These are phyloP conservation scores for Neoarius graeffei DNA, from an alignment of 2,113 vertebrate genomes.

Conservation along the genomic window DNA sequence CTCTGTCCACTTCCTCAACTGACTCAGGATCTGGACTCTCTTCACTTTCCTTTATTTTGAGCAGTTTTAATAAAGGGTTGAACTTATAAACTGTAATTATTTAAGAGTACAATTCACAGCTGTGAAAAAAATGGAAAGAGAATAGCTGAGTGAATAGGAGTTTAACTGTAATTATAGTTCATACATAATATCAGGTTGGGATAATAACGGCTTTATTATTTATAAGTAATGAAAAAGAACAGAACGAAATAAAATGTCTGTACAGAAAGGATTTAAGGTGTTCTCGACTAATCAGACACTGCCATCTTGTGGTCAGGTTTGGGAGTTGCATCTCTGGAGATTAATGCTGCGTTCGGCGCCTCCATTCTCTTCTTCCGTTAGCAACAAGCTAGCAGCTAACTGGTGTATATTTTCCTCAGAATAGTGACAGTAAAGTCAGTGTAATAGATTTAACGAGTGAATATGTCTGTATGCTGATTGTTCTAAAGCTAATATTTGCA, in stretches of 20 bases:
- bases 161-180: not conserved
- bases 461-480: not conserved
- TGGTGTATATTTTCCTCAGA: not conserved
- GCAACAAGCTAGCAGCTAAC: not conserved
- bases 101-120: not conserved
- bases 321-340: not conserved
- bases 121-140: not conserved
- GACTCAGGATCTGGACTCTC: not conserved
- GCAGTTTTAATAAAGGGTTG: not conserved
- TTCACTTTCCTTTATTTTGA: not conserved
- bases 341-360: not conserved
- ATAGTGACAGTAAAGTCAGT: not conserved
- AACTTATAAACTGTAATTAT: not conserved
- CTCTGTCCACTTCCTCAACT: not conserved
- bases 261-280: not conserved
- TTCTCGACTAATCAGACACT: not conserved
- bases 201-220: not conserved
- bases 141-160: not conserved
- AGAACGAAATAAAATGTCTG: not conserved
- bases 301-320: constrained; percentile 25
- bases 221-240: not conserved
- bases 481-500: not conserved
- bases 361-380: not conserved
- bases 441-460: not conserved
- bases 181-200: not conserved